Base-by-base conservation (phyloP, 1,140 invertebrate species). In the Bicyclus anynana region DNA sequence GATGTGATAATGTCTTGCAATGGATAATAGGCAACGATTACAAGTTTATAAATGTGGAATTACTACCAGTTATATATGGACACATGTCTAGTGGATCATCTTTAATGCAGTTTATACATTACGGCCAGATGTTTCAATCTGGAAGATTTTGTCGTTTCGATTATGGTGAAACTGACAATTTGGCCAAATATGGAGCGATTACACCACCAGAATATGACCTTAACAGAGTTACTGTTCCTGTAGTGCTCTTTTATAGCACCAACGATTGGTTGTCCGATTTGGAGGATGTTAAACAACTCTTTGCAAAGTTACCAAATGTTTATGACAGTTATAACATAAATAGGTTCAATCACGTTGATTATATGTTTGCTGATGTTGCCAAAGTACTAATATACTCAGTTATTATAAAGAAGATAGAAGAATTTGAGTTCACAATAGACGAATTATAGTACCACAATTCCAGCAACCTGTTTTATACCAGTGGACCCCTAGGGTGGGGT, bases 61-160 rank as follows among this genome's bases (percentile, higher is more conserved):
- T 94, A 67, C 64, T 94, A 5, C 90, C 94, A 0, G 91, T 96
- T 0, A 94, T 97, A 62, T 85, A 94, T 16, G 91, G 91, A 0
- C 95, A 97, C 69, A 90, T 92, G n/a, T 95, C 96, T 1, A 93
- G 94, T 4, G 94, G 94, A 5, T 92, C 94, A 0, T 95, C 95
- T 0, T 92, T 92, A 47, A 91, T 93, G 66, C 95, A 96, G 71
- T 81, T 97, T n/a, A 86, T 95, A 16, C 94, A 95, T 69, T 95
- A 90, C 62, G 92, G 91, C 0, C 94, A 94, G 67, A 82, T 92
- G 16, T 90, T 90, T 10, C 77, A 89, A n/a, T 90, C 87, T 0
- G 67, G 87, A 1, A 69, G 67, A 10, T 87, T 87, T 48, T 69
- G 74, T n/a, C 82, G 89, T 44, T 91, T 78, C 51, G 90, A 92